Evolutionary conservation across 2,797 vertebrate genomes (phyloP), one percentile per base, ranked within the genome.

Genomic region (Acrossocheilus wenchowensis): DNA sequence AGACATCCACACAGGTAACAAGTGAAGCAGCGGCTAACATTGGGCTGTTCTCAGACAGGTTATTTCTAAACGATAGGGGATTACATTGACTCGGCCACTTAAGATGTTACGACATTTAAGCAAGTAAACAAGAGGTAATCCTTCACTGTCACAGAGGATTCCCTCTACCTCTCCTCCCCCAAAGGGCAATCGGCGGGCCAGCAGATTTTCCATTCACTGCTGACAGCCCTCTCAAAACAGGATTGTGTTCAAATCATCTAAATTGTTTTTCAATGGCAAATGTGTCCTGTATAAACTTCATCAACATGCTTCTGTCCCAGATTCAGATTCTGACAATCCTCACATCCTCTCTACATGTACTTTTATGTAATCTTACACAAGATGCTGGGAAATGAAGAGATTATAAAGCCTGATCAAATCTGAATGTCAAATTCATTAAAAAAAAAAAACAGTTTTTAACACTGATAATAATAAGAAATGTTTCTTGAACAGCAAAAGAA

Each of bases 21-120:
- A 17, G 64, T 52, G n/a, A 6, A 74, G 69, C 68, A 21, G 45
- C 1, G 21, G 21, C 80, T 82, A 39, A 14, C 21, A 19, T 23
- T 41, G 17, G 57, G 39, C 71, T 21, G 66, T 39, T 68, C 60
- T 88, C 83, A 23, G 81, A 88, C 90, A 89, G 57, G 92, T 90
- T 93, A 94, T 94, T 94, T 94, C 86, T 39, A 92, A 93, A 86
- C 88, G 82, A 82, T 2, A 60, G 50, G 79, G 92, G 94, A 94
- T 94, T 92, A 94, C 66, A 0, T 90, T 91, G 89, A 87, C 89
- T 73, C 64, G 87, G 90, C 82, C 92, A 92, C 86, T 94, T 92
- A 94, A 82, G 1, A 88, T 88, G 87, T 92, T 91, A 92, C 87
- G 84, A 89, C 88, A 68, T 91, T 87, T 92, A 91, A 86, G 72